Conservation (phyloP, 2,888 invertebrate species). For the Epirrita christyi region DNA sequence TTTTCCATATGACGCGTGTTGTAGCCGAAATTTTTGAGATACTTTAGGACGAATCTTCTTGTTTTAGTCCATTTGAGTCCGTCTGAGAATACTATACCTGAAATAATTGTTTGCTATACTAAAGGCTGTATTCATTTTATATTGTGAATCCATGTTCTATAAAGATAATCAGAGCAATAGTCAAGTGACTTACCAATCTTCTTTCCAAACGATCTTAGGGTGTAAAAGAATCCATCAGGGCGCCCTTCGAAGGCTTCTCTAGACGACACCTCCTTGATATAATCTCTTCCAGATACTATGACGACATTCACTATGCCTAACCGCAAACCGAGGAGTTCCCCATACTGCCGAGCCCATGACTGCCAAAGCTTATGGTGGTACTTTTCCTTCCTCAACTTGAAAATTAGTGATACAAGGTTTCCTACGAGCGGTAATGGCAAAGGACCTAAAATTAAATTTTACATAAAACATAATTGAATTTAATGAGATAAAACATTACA, state of each 20-base stretch:
- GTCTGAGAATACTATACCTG: slow-evolving; percentile 89
- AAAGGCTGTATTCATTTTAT: background rate
- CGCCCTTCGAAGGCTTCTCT: slow-evolving; percentile 89
- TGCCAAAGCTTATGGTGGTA: slow-evolving; percentile 86
- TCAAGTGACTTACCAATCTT: slow-evolving; percentile 83
- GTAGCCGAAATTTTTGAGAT: slow-evolving; percentile 87
- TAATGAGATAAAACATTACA: no score
- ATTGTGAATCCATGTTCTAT: background rate
- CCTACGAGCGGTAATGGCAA: slow-evolving; percentile 64
- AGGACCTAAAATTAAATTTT: slow-evolving; percentile 62
- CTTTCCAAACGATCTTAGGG: slow-evolving; percentile 87
- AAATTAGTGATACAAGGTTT: slow-evolving; percentile 63
- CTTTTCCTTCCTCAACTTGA: slow-evolving; percentile 57
- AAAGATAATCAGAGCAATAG: no score
- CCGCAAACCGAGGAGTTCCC: slow-evolving; percentile 87
- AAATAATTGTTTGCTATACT: slow-evolving; percentile 21
- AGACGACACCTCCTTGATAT: slow-evolving; percentile 86
- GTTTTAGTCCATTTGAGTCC: slow-evolving; percentile 87
- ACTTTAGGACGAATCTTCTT: slow-evolving; percentile 86
- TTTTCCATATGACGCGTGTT: slow-evolving; percentile 86
- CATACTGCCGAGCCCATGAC: slow-evolving; percentile 84
- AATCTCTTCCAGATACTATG: slow-evolving; percentile 85
- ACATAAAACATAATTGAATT: background rate
- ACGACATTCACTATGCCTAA: slow-evolving; percentile 86
- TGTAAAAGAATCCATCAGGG: slow-evolving; percentile 89